Percentiles rank a stretch among this genome's conserved stretches.
phyloP scores from a whole-genome alignment of 2,797 vertebrate species.

The Ateles fusciceps region DNA sequence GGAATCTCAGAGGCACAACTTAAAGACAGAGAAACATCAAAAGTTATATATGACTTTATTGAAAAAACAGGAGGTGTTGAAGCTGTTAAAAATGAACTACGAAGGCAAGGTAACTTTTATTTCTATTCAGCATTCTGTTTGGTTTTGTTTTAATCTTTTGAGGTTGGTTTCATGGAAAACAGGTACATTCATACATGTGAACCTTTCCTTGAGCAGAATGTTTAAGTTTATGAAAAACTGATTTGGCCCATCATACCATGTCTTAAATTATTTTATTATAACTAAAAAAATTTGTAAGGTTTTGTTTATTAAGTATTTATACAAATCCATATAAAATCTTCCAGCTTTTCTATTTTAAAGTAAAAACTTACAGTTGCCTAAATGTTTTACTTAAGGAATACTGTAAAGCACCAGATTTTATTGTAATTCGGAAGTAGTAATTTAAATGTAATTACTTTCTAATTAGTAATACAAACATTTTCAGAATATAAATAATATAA shows the following conservation, averaged over 20 bases:
- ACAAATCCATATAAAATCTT: conserved; percentile 26
- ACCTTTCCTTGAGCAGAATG: not conserved
- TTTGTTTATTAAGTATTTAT: not conserved
- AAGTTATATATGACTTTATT: conserved; percentile 99
- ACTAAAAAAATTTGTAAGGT: not conserved
- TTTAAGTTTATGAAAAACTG: not conserved
- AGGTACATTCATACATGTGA: not conserved
- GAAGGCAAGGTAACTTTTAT: conserved; percentile 93
- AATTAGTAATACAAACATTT: not conserved
- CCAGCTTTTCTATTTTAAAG: conserved; percentile 10
- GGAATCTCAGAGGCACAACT: conserved; percentile 98
- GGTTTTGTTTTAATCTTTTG: conserved; percentile 9
- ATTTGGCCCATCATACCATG: not conserved
- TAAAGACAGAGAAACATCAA: conserved; percentile 98
- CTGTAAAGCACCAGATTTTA: not conserved
- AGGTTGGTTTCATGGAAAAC: not conserved
- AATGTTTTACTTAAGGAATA: conserved; percentile 3
- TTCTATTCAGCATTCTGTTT: conserved; percentile 69
- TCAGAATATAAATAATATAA: conserved; percentile 22
- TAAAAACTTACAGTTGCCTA: conserved; percentile 24
- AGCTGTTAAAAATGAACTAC: conserved; percentile 97
- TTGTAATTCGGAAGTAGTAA: not conserved
- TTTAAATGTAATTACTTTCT: conserved; percentile 14
- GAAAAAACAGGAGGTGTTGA: conserved; percentile 98
- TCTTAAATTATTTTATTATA: not conserved